A percentile compares a stretch with the other conserved stretches of the same genome.
These are phyloP conservation scores for Rana temporaria DNA, from an alignment of 2,113 vertebrate genomes.

Conservation along the genomic window DNA sequence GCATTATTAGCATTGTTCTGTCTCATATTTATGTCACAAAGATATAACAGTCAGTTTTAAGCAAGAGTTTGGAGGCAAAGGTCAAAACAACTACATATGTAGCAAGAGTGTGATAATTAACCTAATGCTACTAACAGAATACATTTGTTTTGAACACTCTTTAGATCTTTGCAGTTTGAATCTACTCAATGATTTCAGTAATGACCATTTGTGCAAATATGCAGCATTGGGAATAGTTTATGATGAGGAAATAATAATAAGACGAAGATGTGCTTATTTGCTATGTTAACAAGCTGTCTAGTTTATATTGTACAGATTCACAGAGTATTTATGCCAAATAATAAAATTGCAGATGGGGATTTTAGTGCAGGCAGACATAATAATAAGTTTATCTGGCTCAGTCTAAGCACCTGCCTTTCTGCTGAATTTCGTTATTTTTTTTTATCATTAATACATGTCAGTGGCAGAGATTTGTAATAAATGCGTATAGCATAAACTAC, in stretches of 20 bases:
- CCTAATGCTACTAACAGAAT: not conserved
- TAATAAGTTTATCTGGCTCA: conserved; percentile 8
- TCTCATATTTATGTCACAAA: no score
- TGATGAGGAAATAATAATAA: no score
- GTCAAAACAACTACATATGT: not conserved
- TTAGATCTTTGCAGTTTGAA: not conserved
- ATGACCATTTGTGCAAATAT: not conserved
- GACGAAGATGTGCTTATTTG: not conserved
- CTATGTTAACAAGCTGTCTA: not conserved
- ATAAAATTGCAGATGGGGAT: conserved; percentile 8
- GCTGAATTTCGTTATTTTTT: not conserved
- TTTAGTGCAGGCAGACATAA: conserved; percentile 6
- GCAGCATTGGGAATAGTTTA: not conserved
- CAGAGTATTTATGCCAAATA: conserved; percentile 7
- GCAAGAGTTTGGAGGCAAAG: not conserved
- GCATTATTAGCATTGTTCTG: no score
- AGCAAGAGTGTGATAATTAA: conserved; percentile 26
- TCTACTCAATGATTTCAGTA: not conserved
- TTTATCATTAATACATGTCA: conserved; percentile 18
- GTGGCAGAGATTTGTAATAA: conserved; percentile 10
- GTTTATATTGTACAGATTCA: conserved; percentile 5
- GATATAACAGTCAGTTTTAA: not conserved
- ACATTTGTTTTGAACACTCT: not conserved
- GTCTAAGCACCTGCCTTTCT: not conserved
- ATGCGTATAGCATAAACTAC: conserved; percentile 11